Base-by-base conservation (phyloP, 1,140 invertebrate species). In the Oryctes rhinoceros region DNA sequence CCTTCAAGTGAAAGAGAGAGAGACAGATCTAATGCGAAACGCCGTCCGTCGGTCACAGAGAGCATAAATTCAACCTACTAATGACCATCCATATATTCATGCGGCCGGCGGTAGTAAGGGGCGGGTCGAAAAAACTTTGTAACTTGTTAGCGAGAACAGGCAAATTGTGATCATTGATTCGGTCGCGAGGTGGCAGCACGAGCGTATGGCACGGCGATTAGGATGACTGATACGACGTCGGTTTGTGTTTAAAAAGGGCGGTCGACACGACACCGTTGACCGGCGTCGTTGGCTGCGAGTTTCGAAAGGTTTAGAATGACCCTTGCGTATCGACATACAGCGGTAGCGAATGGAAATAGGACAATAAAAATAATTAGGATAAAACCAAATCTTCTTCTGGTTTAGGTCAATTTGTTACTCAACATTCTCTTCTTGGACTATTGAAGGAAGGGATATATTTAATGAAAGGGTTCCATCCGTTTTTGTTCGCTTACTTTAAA, bases 101-200 rank as follows among this genome's bases (percentile, higher is more conserved):
- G 49, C 49, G 49, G 49, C 11, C 49, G 49, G 49, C 9, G 24
- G 39, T 44, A 18, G 53, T 6, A 59, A 59, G 53, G 18, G 53
- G 6, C 15, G 53, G 53, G 53, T 59, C 15, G 18, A 59, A 59
- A 59, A 59, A 59, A 59, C 53, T 59, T 59, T 59, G 53, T 59
- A 59, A 59, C 53, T 59, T 59, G 53, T 59, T 59, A 59, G 53
- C 53, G 53, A 59, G 53, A 59, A 59, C 53, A 59, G 53, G 53
- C 53, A 59, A 59, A 59, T 59, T 59, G 53, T 59, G 53, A 59
- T 59, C 53, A 59, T 59, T 59, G 53, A 59, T 59, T 59, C 53
- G 53, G 53, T 59, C 53, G n/a, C 53, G 15, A 59, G 53, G 53
- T 59, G 53, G 53, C 53, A 18, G 53, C 15, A 59, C 53, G 53